Conservation (phyloP, 2,888 invertebrate species). For the Ochropleura plecta region DNA sequence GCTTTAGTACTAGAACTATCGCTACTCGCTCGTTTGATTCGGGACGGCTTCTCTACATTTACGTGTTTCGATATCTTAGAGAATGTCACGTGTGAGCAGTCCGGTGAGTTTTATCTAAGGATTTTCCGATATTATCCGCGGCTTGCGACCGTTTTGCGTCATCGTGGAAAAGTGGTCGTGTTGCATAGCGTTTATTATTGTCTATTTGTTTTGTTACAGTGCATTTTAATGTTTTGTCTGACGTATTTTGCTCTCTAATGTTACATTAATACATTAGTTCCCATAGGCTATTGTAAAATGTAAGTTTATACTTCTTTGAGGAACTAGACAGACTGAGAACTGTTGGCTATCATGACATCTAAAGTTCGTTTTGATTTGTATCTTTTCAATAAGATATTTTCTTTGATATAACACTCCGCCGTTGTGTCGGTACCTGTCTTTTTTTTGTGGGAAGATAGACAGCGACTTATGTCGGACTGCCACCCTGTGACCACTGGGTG, state of each 20-base stretch:
- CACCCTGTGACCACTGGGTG: constrained; percentile 2
- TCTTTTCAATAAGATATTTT: constrained; percentile 13
- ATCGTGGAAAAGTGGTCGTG: constrained; percentile 45
- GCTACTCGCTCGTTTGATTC: constrained; percentile 15
- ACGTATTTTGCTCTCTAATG: constrained; percentile 3
- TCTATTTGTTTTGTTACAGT: constrained; percentile 27
- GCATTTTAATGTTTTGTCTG: constrained; percentile 14
- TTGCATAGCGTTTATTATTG: constrained; percentile 39
- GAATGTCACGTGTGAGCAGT: constrained; percentile 22
- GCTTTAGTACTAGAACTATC: background rate
- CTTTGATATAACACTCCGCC: constrained; percentile 9
- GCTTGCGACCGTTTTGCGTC: constrained; percentile 52
- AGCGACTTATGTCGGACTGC: background rate
- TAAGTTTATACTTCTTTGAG: background rate
- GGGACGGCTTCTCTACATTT: constrained; percentile 32
- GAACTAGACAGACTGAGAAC: background rate
- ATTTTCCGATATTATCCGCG: constrained; percentile 48
- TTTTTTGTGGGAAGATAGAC: constrained; percentile 23
- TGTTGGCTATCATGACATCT: background rate
- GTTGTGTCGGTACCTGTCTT: constrained; percentile 18
- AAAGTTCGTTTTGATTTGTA: background rate
- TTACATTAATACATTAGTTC: background rate
- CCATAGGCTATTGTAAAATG: background rate
- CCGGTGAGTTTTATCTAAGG: constrained; percentile 41
- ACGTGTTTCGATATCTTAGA: constrained; percentile 27